A percentile compares a stretch with the other conserved stretches of the same genome.
Evolutionary conservation across 2,888 invertebrate genomes (phyloP).

Genomic region (Leucophenga maculata): DNA sequence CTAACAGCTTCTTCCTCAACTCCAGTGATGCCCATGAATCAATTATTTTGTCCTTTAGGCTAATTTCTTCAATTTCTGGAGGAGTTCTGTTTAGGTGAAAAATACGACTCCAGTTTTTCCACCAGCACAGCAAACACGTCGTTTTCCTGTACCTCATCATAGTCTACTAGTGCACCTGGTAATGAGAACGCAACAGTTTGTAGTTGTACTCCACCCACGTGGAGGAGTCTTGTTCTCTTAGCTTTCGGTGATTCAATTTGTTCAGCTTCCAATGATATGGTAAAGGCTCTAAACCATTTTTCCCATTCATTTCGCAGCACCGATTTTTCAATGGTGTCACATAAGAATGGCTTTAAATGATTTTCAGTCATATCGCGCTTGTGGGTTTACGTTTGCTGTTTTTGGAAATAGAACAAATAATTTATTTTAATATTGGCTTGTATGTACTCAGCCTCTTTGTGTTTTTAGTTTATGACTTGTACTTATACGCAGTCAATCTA

Average conservation of each 20-base stretch:
- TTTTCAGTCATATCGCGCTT: too few relatives aligned
- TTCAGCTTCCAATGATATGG: constrained; percentile 2
- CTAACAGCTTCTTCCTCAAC: constrained; percentile 23
- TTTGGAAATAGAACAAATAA: too few relatives aligned
- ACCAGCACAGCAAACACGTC: neutral
- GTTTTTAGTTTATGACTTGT: too few relatives aligned
- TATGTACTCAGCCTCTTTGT: too few relatives aligned
- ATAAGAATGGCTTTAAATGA: constrained; percentile 7
- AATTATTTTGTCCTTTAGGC: constrained; percentile 34
- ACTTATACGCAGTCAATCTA: too few relatives aligned
- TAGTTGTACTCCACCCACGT: constrained; percentile 26
- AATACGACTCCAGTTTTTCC: constrained; percentile 27
- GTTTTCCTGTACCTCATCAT: too few relatives aligned
- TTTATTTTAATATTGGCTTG: too few relatives aligned
- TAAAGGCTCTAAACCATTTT: constrained; percentile 4
- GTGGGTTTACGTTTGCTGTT: neutral
- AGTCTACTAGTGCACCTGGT: constrained; percentile 11
- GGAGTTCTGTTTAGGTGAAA: constrained; percentile 36
- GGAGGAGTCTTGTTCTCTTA: constrained; percentile 19
- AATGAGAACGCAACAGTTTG: constrained; percentile 21
- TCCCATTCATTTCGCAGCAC: constrained; percentile 7
- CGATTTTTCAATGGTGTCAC: constrained; percentile 6
- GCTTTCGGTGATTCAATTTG: neutral
- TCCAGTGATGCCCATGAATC: constrained; percentile 29
- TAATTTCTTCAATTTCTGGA: constrained; percentile 31